A percentile compares a stretch with the other conserved stretches of the same genome.
Conservation (phyloP, 2,113 vertebrate species). For the Rousettus leschenaultii region DNA sequence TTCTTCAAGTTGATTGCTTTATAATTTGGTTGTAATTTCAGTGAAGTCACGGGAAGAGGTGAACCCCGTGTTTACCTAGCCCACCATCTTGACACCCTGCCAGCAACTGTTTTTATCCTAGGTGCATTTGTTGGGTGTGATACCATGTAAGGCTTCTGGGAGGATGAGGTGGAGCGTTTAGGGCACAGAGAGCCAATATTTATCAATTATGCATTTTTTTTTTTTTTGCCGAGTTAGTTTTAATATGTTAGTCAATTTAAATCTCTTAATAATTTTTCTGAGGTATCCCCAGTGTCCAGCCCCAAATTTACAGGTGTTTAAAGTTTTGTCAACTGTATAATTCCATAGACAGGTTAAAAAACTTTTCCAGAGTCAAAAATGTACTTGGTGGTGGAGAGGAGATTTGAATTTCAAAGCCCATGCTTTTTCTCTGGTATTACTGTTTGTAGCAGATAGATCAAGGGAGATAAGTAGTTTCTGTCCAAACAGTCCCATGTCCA, state of each 20-base stretch:
- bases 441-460: neutral
- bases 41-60: no score
- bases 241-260: neutral
- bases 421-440: neutral
- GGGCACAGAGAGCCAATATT: neutral
- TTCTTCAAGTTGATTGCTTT: no score
- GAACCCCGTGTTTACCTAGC: no score
- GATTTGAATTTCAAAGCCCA: neutral
- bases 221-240: neutral
- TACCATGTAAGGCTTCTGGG: no score
- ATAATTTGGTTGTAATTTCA: no score
- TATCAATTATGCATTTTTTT: constrained; percentile 17
- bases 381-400: neutral
- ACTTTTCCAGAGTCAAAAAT: neutral
- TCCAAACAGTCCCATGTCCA: neutral
- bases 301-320: neutral
- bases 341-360: neutral
- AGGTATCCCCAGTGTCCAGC: neutral
- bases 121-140: neutral
- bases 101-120: neutral
- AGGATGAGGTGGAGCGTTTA: neutral
- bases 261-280: neutral
- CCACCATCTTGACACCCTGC: no score
- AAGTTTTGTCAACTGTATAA: constrained; percentile 8
- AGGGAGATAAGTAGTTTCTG: neutral